A percentile compares a stretch with the other conserved stretches of the same genome.
Conservation (phyloP, 2,888 invertebrate genomes). For the Clanis bilineata region DNA sequence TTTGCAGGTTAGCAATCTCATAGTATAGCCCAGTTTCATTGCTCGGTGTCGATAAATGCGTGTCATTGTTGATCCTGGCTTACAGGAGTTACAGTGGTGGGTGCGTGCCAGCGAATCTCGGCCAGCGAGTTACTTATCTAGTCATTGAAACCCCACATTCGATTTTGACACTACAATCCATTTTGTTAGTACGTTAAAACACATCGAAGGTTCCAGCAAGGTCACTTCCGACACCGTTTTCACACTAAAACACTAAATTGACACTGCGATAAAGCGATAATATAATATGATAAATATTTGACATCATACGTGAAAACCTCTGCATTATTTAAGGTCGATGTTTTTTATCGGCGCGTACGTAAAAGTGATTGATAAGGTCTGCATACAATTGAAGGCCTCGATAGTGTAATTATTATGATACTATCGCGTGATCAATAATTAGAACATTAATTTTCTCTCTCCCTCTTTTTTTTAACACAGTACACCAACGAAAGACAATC, state of each 20-base stretch:
- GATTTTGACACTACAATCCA: background rate
- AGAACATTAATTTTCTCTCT: background rate
- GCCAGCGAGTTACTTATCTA: too few species aligned
- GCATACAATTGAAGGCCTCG: background rate
- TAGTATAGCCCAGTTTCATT: too few species aligned
- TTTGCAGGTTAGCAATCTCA: background rate
- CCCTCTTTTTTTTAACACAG: too few species aligned
- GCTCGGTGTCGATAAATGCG: too few species aligned
- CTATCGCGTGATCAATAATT: background rate
- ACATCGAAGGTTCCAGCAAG: slow-evolving; percentile 34
- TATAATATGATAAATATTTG: background rate
- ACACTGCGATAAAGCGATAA: slow-evolving; percentile 18
- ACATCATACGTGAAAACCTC: slow-evolving; percentile 11
- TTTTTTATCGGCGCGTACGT: background rate
- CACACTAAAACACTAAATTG: slow-evolving; percentile 24
- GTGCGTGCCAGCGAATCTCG: too few species aligned
- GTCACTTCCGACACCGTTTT: slow-evolving; percentile 26
- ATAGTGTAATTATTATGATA: background rate
- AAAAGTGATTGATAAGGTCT: background rate
- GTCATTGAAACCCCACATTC: background rate
- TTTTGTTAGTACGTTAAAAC: slow-evolving; percentile 23
- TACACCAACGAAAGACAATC: too few species aligned
- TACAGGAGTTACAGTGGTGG: too few species aligned
- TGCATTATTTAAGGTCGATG: background rate
- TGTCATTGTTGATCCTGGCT: too few species aligned